These are phyloP conservation scores for Otus sunia DNA, from an alignment of 2,113 vertebrate genomes.

Conservation along the genomic window DNA sequence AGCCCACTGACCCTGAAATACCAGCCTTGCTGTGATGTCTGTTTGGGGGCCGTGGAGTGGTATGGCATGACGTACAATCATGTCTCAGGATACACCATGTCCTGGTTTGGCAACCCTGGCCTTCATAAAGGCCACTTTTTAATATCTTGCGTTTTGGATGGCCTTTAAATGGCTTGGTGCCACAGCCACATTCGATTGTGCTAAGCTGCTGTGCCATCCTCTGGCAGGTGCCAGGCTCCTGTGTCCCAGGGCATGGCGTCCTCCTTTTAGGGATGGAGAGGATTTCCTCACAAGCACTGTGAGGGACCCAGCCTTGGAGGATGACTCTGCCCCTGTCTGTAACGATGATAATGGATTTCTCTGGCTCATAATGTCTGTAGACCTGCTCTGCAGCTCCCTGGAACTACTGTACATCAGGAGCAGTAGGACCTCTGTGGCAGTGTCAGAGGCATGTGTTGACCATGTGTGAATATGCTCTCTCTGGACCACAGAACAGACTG, in stretches of 20 bases:
- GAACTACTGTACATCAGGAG: neutral
- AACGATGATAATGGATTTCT: neutral
- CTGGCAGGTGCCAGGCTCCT: too few relatives aligned
- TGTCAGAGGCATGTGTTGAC: neutral
- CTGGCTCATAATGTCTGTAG: neutral
- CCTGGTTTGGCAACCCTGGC: neutral
- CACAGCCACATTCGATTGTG: rapidly evolving
- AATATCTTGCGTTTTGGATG: neutral
- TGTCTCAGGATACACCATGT: neutral
- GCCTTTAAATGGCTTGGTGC: neutral
- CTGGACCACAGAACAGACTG: neutral
- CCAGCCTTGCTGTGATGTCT: rapidly evolving
- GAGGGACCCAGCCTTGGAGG: neutral
- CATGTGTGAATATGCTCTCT: neutral
- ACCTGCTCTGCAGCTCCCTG: neutral
- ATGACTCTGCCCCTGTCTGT: neutral
- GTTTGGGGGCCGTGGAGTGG: neutral
- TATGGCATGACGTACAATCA: neutral
- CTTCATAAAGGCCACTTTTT: neutral
- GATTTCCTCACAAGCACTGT: neutral
- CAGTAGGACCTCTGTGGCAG: neutral
- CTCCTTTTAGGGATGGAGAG: neutral
- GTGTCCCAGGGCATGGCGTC: neutral
- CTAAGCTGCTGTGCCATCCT: neutral
- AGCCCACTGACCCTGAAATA: neutral